Evolutionary conservation across 2,888 invertebrate genomes (phyloP), one percentile per base, ranked within the genome.

Genomic region (Limnephilus rhombicus): DNA sequence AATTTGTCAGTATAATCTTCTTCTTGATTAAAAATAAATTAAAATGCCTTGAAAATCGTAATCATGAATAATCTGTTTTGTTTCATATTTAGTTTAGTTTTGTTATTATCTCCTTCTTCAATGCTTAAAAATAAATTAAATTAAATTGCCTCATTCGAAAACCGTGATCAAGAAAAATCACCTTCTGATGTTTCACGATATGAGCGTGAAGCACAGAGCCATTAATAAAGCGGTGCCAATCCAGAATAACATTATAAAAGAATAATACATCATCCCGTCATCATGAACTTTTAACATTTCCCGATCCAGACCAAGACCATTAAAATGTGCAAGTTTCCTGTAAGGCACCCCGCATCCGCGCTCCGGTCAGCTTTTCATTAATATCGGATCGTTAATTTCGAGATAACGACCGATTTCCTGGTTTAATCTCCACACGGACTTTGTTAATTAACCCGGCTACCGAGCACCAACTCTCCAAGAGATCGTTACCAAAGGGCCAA

Each of bases 381-480:
- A 41, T 85, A 85, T 53, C n/a, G 53, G 31, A 53, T 87, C 87
- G 53, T 87, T 53, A 31, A 53, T 53, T 87, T 87, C 15, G 29
- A 87, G 87, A 41, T 87, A 85, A 85, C 85, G 85, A 85, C 41
- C n/a, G 24, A 53, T 34, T 53, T 87, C 87, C 87, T 53, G 87
- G 53, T 41, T 45, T 53, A 53, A 87, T 87, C 87, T 87, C 87
- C 34, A 29, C 87, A 49, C 9, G 68, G 34, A 29, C 12, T 85
- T 41, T 24, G 85, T 85, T 85, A 85, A 85, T 85, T 34, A 41
- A 85, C n/a, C 15, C n/a, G 41, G n/a, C 37, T 85, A n/a, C 85
- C 24, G 85, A 34, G 82, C 31, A 1, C 34, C 9, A 7, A 68
- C 68, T 24, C 68, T 68, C 68, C n/a, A n/a, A 2, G 24, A 68